Percentiles rank a stretch among this genome's conserved stretches.
phyloP scores from a whole-genome alignment of 2,113 vertebrate species.

The Perca schrenkii region DNA sequence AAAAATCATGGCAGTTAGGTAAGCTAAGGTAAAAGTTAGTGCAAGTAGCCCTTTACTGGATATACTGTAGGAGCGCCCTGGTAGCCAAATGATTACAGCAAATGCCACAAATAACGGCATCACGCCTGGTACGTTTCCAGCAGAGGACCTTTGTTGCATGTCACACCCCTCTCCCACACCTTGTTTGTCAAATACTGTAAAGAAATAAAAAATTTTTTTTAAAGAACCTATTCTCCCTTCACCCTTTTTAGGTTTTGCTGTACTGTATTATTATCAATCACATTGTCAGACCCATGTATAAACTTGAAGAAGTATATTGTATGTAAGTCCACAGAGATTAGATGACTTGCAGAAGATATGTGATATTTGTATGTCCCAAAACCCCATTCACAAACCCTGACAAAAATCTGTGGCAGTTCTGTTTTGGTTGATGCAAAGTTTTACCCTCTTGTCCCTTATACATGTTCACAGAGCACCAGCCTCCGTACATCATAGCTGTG shows the following conservation, averaged over 20 bases:
- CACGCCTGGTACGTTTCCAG: neutral
- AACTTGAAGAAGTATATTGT: neutral
- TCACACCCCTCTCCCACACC: neutral
- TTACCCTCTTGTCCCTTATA: neutral
- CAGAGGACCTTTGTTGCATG: neutral
- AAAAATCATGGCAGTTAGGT: too few relatives aligned
- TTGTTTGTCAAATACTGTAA: neutral
- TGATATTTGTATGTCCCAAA: neutral
- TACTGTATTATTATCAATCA: neutral
- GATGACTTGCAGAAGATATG: neutral
- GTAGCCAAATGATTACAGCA: neutral
- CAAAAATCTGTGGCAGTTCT: neutral
- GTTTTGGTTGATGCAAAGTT: neutral
- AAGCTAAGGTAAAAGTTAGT: neutral
- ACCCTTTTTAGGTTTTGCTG: neutral
- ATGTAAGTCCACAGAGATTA: neutral
- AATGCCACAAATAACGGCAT: neutral
- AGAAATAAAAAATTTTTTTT: neutral
- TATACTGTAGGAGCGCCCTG: neutral
- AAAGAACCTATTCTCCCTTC: neutral
- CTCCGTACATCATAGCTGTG: slow-evolving; percentile 97
- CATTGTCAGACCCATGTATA: neutral
- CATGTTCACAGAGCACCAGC: slow-evolving; percentile 90
- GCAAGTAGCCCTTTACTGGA: neutral
- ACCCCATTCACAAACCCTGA: too few relatives aligned